Evolutionary conservation across 2,888 invertebrate species (phyloP), one percentile per base, ranked within the genome.

Genomic region (Seira ritae): DNA sequence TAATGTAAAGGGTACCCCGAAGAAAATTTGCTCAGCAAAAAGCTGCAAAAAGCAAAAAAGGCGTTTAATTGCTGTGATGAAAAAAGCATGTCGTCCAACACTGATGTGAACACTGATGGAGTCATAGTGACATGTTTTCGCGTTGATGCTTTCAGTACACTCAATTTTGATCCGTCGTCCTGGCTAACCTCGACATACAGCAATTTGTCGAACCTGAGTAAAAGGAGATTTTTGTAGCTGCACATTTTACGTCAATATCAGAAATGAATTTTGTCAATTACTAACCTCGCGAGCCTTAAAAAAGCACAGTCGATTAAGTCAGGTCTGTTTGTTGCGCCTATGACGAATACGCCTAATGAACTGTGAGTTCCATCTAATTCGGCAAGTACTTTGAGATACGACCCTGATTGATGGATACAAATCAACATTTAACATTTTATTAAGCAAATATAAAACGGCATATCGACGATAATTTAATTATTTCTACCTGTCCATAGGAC

Each of bases 291-390:
- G 8, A 99, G 99, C 55, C 99, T 92, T 55, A 99, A 92, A 0
- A 99, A 92, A 0, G 98, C 97, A 3, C 97, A 96, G 90, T 99
- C 99, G 77, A 99, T 93, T 42, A 99, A 92, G 92, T 99, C 98
- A 0, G 99, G 99, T 24, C 99, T 93, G 91, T 99, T 99, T 0
- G 99, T 99, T 0, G 99, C 99, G 6, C 98, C 99, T 22, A 99
- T 93, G 80, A 99, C 94, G 0, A 96, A 96, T 0, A 99, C 98
- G 89, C 96, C 94, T 75, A 94, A 93, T 67, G 98, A 91, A 0
- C 95, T 94, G 80, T 96, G 96, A 0, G 99, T 94, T 1, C 99
- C 99, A 91, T 99, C 99, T 87, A 99, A 92, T 92, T 99, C 98
- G 0, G 97, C 98, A 15, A 99, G 91, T 10, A 99, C n/a, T 92